Conservation (phyloP, 1,140 invertebrate genomes). For the Drosophila nigrodunni region DNA sequence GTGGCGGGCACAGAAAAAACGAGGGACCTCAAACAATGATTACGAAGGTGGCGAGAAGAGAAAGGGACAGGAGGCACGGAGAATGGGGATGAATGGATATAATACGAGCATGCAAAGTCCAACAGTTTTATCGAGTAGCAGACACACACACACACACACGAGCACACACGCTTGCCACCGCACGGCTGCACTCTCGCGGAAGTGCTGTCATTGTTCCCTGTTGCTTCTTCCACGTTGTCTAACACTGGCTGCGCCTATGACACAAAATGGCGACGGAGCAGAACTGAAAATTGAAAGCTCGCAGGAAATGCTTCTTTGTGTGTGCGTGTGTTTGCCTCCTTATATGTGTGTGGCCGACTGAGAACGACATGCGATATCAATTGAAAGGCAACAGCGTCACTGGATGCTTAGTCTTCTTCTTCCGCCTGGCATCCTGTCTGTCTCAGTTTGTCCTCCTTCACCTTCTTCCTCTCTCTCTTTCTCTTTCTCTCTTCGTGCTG, state of each 20-base stretch:
- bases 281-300: constrained; percentile 68
- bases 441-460: not conserved
- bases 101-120: constrained; percentile 59
- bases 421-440: constrained; percentile 18
- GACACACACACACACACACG: constrained; percentile 10
- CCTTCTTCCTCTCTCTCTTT: not conserved
- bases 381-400: constrained; percentile 45
- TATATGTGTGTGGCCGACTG: constrained; percentile 29
- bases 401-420: constrained; percentile 40
- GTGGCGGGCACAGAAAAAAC: constrained; percentile 53
- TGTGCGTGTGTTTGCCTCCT: constrained; percentile 6
- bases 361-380: constrained; percentile 66
- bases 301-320: constrained; percentile 33
- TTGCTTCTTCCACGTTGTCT: constrained; percentile 23
- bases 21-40: constrained; percentile 31
- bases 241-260: constrained; percentile 36
- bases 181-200: constrained; percentile 41
- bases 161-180: constrained; percentile 12
- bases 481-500: not conserved
- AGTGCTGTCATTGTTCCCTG: constrained; percentile 24
- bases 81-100: not conserved
- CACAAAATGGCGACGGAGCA: constrained; percentile 35
- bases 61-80: not conserved
- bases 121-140: constrained; percentile 72
- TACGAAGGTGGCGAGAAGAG: not conserved